Conservation (phyloP, 2,888 invertebrate species). For the Ophion slaviceki region DNA sequence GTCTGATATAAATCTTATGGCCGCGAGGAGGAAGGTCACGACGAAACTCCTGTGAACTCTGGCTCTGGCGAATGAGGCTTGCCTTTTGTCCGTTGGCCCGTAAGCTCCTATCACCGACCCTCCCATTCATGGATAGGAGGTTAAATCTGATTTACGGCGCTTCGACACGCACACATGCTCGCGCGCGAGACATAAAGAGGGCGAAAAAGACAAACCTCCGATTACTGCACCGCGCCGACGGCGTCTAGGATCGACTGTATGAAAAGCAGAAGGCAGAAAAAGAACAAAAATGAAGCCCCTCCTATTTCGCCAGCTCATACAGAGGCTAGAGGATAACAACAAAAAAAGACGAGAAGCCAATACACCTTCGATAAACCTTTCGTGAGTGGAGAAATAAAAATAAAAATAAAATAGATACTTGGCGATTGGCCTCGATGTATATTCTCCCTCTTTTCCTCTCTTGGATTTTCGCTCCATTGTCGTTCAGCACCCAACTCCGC, state of each 20-base stretch:
- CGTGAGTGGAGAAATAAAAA: slow-evolving; percentile 26
- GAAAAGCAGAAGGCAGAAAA: slow-evolving; percentile 14
- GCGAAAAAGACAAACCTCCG: slow-evolving; percentile 13
- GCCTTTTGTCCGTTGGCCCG: slow-evolving; percentile 58
- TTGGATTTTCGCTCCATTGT: background rate
- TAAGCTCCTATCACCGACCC: slow-evolving; percentile 57
- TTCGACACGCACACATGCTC: slow-evolving; percentile 34
- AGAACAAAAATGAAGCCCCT: slow-evolving; percentile 17
- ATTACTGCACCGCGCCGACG: slow-evolving; percentile 26
- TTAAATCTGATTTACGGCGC: slow-evolving; percentile 65
- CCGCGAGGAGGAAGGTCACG: slow-evolving; percentile 30
- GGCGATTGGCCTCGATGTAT: slow-evolving; percentile 21
- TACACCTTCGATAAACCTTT: slow-evolving; percentile 16
- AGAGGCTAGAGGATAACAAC: slow-evolving; percentile 5
- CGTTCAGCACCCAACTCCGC: slow-evolving; percentile 15
- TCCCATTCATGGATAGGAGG: slow-evolving; percentile 60
- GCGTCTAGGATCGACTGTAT: slow-evolving; percentile 3
- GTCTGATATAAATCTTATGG: slow-evolving; percentile 35
- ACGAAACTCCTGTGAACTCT: slow-evolving; percentile 37
- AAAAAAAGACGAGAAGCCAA: slow-evolving; percentile 10
- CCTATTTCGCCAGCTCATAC: slow-evolving; percentile 8
- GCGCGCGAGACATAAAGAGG: slow-evolving; percentile 6
- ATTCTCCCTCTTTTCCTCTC: slow-evolving; percentile 2
- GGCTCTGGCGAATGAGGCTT: slow-evolving; percentile 7
- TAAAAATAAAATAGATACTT: slow-evolving; percentile 20